Base-by-base conservation (phyloP, 2,888 invertebrate species). In the Caenorhabditis virilis region DNA sequence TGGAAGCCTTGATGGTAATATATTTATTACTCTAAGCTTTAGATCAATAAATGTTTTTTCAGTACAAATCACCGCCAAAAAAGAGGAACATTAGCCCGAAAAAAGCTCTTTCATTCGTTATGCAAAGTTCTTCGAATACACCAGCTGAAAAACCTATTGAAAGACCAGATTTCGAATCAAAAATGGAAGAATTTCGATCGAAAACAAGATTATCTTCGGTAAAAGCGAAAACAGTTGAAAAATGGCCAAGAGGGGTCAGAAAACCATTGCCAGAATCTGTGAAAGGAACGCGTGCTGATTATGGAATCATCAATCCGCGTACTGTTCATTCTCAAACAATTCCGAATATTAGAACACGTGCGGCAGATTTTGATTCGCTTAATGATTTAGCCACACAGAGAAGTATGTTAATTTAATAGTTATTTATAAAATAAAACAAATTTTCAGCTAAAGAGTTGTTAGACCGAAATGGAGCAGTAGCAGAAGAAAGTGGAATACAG, bases 321-420 rank as follows among this genome's bases (percentile, higher is more conserved):
- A 16, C 2, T 4, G n/a, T 42, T 1, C 61, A 61, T 47, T 9
- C 43, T 0, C 15, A 15, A 20, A 13, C 23, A 15, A 5, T 48
- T 9, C 49, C 57, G 7, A n/a, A n/a, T n/a, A n/a, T n/a, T n/a
- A n/a, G n/a, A n/a, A n/a, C n/a, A n/a, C n/a, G n/a, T n/a, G n/a
- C n/a, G n/a, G n/a, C n/a, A n/a, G 53, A 53, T 30, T 63, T 45
- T 23, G 53, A 63, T 15, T 20, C 45, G 1, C 45, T 63, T 13
- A 26, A 48, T 9, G 2, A 26, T 3, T 56, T 48, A 0, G 26
- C 56, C 6, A 45, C 47, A 18, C 27, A 41, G 2, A 47, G 57
- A 20, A 63, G 47, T 47, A 35, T 11, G 33, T 35, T 47, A 22
- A 30, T 30, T n/a, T 30, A 13, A 18, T 4, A 2, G 30, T 6